Base-by-base conservation (phyloP, 2,888 invertebrate genomes). In the Dichetophora obliterata region DNA sequence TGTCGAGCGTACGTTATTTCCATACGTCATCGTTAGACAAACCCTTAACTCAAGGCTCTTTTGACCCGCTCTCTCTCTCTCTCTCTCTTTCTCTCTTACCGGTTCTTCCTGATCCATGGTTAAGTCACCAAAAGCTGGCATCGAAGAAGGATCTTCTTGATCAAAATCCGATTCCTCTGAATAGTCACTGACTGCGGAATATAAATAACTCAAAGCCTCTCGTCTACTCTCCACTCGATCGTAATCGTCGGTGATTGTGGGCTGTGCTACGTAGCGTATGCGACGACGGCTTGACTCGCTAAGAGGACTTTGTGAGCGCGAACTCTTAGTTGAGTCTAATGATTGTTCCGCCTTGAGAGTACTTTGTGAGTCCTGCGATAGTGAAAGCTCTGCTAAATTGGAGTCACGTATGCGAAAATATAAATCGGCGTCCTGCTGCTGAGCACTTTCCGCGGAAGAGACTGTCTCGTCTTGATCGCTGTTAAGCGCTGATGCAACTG, bases 231-330 rank as follows among this genome's bases (percentile, higher is more conserved):
- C 90, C 86, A 91, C 84, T 88, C 90, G 87, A 61, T 92, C 92
- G 86, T 91, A 91, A 82, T 92, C 91, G 65, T 91, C 83, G 82
- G 89, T 90, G 24, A 90, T 87, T 1, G 91, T 90, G 75, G 91
- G 88, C 81, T 92, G 92, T 78, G 91, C 90, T 75, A 92, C 91
- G 73, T 80, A 82, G 54, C 83, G 85, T 84, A 92, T 92, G 61
- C 90, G 90, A 11, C 92, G 90, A 73, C 91, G 89, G 19, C 85
- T 87, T 2, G 84, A 82, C 86, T 91, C 89, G 90, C 91, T 85
- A 86, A 89, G 27, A 16, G 80, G 82, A 75, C 82, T 85, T 31
- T 80, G 83, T 34, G 84, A 84, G 52, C 79, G 83, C 3, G 84
- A 83, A 77, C 87, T 87, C 71, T 77, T 80, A 54, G 79, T 81